A percentile compares a stretch with the other conserved stretches of the same genome.
phyloP scores from a whole-genome alignment of 2,888 invertebrate genomes.

The Agrochola litura region DNA sequence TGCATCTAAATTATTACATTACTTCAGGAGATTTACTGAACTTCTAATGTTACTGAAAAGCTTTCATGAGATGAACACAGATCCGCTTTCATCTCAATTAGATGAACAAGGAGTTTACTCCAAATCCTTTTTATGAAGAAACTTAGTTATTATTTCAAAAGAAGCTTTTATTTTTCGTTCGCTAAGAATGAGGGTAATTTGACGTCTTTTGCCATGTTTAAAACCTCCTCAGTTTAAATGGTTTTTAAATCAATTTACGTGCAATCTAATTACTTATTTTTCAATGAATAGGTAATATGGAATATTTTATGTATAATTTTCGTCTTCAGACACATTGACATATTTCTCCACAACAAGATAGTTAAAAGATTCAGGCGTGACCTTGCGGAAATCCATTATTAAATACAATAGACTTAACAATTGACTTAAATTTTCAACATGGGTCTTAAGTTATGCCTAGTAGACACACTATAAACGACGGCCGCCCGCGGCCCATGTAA shows the following conservation, averaged over 20 bases:
- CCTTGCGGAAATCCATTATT: no score
- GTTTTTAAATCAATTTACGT: background rate
- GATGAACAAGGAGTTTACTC: background rate
- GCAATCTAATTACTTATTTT: background rate
- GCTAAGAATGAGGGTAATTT: background rate
- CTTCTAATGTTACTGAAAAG: slow-evolving; percentile 23
- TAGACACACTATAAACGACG: no score
- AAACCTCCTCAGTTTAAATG: background rate
- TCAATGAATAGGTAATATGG: background rate
- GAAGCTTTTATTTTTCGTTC: background rate
- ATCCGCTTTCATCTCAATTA: slow-evolving; percentile 20
- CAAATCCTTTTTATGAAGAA: background rate
- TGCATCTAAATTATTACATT: slow-evolving; percentile 36
- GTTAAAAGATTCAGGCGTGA: no score
- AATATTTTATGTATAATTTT: background rate
- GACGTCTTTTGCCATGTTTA: background rate
- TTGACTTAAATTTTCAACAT: no score
- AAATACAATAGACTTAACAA: no score
- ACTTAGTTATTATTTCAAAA: background rate
- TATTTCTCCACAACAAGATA: background rate
- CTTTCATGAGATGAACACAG: slow-evolving; percentile 32
- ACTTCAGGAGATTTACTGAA: slow-evolving; percentile 29
- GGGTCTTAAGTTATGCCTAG: no score
- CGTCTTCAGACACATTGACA: no score
- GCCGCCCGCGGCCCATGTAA: no score